These are phyloP conservation scores for Scolopax mira DNA, from an alignment of 2,113 vertebrate genomes.

Conservation along the genomic window DNA sequence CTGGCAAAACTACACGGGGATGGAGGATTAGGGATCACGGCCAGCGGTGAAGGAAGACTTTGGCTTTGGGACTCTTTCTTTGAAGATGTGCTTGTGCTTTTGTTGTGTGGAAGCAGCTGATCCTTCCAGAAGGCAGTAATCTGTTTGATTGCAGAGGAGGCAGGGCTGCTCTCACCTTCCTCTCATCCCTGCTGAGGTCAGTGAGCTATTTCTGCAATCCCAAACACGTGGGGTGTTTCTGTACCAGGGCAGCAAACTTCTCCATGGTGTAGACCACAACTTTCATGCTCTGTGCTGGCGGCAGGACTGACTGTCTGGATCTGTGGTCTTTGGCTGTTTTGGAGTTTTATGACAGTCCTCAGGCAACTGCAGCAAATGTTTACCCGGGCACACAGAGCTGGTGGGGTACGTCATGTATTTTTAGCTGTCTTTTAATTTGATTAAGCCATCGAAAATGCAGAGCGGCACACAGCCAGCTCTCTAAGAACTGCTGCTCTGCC, in stretches of 20 bases:
- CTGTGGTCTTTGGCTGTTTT: background rate
- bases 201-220: background rate
- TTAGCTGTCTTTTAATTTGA: background rate
- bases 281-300: fast-evolving
- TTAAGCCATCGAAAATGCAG: background rate
- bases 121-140: background rate
- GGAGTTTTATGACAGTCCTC: background rate
- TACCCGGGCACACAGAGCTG: background rate
- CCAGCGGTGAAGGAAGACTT: fast-evolving
- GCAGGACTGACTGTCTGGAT: background rate
- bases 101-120: background rate
- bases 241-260: background rate
- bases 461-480: background rate
- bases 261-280: background rate
- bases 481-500: background rate
- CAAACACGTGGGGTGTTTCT: background rate
- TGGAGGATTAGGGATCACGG: background rate
- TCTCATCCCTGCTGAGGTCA: background rate
- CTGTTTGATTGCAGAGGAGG: background rate
- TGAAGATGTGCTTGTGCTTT: background rate
- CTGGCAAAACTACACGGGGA: background rate
- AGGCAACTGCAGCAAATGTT: background rate
- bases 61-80: background rate
- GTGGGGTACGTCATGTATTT: background rate
- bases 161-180: background rate